Conservation (phyloP, 2,797 vertebrate genomes). For the Sebastes iracundus region DNA sequence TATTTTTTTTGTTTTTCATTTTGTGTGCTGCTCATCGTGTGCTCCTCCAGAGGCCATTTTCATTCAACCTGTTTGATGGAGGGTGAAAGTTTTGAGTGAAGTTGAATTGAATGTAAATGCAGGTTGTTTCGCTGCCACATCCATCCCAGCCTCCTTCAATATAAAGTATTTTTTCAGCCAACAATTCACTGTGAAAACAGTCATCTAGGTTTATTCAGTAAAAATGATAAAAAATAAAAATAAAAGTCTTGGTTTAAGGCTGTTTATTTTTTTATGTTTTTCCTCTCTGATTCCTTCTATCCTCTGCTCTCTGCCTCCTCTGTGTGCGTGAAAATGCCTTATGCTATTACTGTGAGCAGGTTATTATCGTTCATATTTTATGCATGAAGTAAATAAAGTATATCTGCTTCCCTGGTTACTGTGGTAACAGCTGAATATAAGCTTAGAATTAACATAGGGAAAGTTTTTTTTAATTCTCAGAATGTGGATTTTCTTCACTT, state of each 20-base stretch:
- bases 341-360: neutral
- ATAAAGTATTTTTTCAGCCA: neutral
- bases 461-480: neutral
- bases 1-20: neutral
- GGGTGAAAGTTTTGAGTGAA: neutral
- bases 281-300: neutral
- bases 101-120: constrained; percentile 23
- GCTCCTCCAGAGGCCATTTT: neutral
- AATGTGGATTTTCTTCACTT: neutral
- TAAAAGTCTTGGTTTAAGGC: neutral
- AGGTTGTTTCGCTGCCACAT: neutral
- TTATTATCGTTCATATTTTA: neutral
- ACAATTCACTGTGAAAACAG: neutral
- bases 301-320: neutral
- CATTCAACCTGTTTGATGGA: neutral
- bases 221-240: neutral
- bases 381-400: neutral
- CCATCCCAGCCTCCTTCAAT: neutral
- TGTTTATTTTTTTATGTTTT: neutral
- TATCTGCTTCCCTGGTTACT: neutral
- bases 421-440: neutral
- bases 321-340: neutral
- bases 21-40: neutral
- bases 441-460: neutral
- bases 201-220: neutral